Evolutionary conservation across 2,113 vertebrate species (phyloP), one percentile per base, ranked within the genome.

Genomic region (Zosterops lateralis): DNA sequence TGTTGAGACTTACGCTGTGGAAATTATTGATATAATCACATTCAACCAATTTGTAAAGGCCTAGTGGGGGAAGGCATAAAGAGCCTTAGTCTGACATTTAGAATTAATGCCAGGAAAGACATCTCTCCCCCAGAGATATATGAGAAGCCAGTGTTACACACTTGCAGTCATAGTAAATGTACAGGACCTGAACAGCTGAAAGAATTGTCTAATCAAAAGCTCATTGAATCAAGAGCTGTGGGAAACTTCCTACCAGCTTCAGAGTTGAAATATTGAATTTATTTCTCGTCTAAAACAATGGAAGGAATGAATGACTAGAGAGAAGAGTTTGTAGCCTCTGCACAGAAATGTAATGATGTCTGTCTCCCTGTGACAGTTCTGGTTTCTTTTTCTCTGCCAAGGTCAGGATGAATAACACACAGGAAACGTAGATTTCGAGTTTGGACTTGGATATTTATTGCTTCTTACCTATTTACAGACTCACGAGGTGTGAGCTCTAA

Each of bases 1-100:
- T 90, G 40, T 79, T 90, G 58, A 90, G 58, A 90, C 61, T 38
- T 57, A 26, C 61, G 45, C 65, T 57, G 75, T 60, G 50, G 74
- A 95, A 94, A 95, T 90, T 82, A 71, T 65, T 86, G 68, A 91
- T 80, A 85, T 76, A 70, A 89, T 66, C 40, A 72, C 48, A 48
- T 79, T 89, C 36, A 62, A 80, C 31, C 9, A 66, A 84, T 82
- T 71, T 89, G 62, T 90, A 84, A 82, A 80, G 29, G 19, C 65
- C 29, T 86, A 36, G 8, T 38, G 7, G 42, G 36, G 32, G n/a
- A 84, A 65, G n/a, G 32, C 7, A 38, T 61, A 87, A 36, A 68
- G 15, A 94, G 5, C 14, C 38, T 82, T 53, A 75, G 45, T 51
- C 54, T 89, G 74, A 81, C 54, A 54, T 68, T 74, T 76, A 50